Evolutionary conservation across 2,888 invertebrate species (phyloP), one percentile per base, ranked within the genome.

Genomic region (Tribolium freemani): DNA sequence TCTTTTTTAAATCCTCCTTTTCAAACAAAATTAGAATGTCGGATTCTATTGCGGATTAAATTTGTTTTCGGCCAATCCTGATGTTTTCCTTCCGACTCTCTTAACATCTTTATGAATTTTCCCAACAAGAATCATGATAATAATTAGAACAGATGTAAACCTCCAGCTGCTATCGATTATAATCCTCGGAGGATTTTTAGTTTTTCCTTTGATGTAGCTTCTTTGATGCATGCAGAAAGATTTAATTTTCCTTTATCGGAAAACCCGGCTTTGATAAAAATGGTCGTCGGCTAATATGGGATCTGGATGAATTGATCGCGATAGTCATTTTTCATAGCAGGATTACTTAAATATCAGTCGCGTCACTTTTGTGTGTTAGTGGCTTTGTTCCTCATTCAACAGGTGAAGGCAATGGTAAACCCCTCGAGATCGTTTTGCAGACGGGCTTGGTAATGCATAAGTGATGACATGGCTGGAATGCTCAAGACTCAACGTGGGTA

Each of bases 361-460:
- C 50, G 53, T 66, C 68, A 60, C 31, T 68, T 64, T 60, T 74
- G 64, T 73, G 73, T 77, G 75, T 72, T 68, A 16, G 75, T 70
- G 70, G 76, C 75, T 76, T 78, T 77, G 77, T 77, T 78, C 80
- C 77, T 73, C 78, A 79, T 80, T 84, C 85, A 84, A 84, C 85
- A 84, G 85, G 85, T 84, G 84, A 80, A 81, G 80, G 81, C 84
- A 84, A 82, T 84, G 82, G 82, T 80, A 76, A 81, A 78, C 84
- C 87, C 87, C 85, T 51, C 74, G 88, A 88, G 89, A 88, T 83
- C 88, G 87, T 87, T 89, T 89, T 88, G 85, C 83, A 83, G 84
- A 85, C 86, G 85, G 85, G 84, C 84, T 86, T 86, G 86, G 87
- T 88, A 88, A 90, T 90, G 89, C 89, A 90, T 90, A 89, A 90